A percentile compares a stretch with the other conserved stretches of the same genome.
phyloP scores from a whole-genome alignment of 23 tunicate species.

The Pegea sp. region DNA sequence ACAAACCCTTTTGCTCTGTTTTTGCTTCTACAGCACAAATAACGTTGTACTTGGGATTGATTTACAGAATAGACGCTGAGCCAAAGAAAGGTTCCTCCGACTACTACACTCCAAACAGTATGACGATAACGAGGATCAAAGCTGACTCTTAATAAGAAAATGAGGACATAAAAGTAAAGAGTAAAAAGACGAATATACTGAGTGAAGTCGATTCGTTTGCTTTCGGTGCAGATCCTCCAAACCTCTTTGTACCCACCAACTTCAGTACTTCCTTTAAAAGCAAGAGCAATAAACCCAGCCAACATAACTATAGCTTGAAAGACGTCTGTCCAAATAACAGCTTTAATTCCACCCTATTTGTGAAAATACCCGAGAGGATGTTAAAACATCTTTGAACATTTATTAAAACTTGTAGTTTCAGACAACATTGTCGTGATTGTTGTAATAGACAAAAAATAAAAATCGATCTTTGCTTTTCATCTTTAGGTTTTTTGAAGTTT shows the following conservation, averaged over 20 bases:
- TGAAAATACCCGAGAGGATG: no score
- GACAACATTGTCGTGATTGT: no score
- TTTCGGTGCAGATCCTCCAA: slow-evolving; percentile 32
- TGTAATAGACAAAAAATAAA: no score
- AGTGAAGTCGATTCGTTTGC: slow-evolving; percentile 53
- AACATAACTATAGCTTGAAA: slow-evolving; percentile 45
- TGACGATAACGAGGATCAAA: slow-evolving; percentile 42
- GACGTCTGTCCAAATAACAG: slow-evolving; percentile 86
- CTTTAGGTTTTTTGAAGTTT: no score
- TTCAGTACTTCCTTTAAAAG: slow-evolving; percentile 20
- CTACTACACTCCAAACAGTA: slow-evolving; percentile 50
- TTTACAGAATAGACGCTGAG: slow-evolving; percentile 54
- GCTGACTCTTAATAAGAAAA: slow-evolving; percentile 22
- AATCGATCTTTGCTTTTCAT: no score
- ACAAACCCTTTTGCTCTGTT: slow-evolving; percentile 68
- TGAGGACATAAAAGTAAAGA: background rate
- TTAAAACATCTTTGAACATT: no score
- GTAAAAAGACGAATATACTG: slow-evolving; percentile 13
- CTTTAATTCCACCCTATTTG: slow-evolving; percentile 69
- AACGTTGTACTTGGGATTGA: slow-evolving; percentile 89
- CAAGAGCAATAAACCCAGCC: slow-evolving; percentile 38
- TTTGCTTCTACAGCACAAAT: slow-evolving; percentile 41
- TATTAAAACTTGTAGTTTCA: no score
- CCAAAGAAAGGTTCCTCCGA: slow-evolving; percentile 76
- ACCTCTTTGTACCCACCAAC: slow-evolving; percentile 42